A percentile compares a stretch with the other conserved stretches of the same genome.
phyloP scores from a whole-genome alignment of 37 sponge, comb jelly and placozoan species.

The Haliclona indistincta region DNA sequence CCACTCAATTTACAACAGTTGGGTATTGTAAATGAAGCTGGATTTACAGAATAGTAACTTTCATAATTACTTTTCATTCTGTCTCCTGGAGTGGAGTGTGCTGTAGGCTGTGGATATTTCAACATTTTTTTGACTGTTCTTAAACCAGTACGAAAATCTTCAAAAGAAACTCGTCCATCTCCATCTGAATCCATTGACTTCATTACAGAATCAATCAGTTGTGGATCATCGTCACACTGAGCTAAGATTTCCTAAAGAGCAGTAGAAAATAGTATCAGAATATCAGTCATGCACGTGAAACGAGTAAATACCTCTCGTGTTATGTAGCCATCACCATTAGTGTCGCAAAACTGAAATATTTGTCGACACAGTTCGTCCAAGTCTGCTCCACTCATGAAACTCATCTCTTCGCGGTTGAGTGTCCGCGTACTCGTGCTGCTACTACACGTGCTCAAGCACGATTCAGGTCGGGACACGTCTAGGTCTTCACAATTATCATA shows the following conservation, averaged over 20 bases:
- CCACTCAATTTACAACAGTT: too few species aligned
- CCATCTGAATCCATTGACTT: slow-evolving; percentile 18
- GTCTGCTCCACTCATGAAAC: not conserved
- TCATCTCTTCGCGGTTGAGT: not conserved
- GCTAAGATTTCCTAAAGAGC: not conserved
- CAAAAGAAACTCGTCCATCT: slow-evolving; percentile 56
- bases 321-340: slow-evolving; percentile 45
- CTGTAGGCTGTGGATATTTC: too few species aligned
- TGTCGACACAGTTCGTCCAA: slow-evolving; percentile 7
- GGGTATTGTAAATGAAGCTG: too few species aligned
- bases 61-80: too few species aligned
- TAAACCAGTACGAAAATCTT: slow-evolving; percentile 45
- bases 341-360: slow-evolving; percentile 48
- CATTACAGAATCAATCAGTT: slow-evolving; percentile 30
- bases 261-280: not conserved
- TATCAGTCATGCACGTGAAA: not conserved
- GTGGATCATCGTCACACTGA: not conserved
- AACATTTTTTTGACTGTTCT: slow-evolving; percentile 3
- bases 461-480: too few species aligned
- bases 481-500: too few species aligned
- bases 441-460: slow-evolving; percentile 1
- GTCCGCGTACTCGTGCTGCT: not conserved
- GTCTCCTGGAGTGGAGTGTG: too few species aligned
- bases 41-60: too few species aligned
- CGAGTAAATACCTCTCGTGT: slow-evolving; percentile 10